Evolutionary conservation across 2,797 vertebrate genomes (phyloP).

Genomic region (Gymnocypris eckloni): DNA sequence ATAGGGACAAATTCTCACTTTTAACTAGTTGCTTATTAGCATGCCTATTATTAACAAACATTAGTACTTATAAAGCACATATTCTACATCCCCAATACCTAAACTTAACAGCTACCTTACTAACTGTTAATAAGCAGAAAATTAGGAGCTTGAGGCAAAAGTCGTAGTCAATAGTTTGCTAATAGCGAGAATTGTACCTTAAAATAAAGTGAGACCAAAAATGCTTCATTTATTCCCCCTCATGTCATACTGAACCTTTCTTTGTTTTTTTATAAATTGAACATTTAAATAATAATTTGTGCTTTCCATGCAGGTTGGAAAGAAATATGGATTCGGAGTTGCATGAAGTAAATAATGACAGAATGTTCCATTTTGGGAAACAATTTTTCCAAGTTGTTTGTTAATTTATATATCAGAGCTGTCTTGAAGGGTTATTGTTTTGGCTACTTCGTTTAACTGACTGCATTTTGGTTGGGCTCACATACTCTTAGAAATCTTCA

Average conservation of each 20-base stretch:
- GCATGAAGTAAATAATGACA: neutral
- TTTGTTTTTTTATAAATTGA: neutral
- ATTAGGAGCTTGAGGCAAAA: too few relatives aligned
- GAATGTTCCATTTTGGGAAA: neutral
- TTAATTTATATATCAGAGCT: neutral
- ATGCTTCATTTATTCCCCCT: neutral
- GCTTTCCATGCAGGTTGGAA: neutral
- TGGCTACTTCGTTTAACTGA: neutral
- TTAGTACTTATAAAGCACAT: too few relatives aligned
- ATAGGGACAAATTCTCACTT: neutral
- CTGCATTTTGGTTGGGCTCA: neutral
- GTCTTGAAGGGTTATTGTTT: slow-evolving; percentile 8
- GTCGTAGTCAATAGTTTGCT: too few relatives aligned
- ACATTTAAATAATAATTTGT: neutral
- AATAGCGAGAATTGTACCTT: neutral
- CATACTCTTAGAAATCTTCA: neutral
- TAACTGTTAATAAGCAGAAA: too few relatives aligned
- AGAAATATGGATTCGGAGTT: neutral
- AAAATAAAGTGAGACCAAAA: neutral
- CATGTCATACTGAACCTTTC: neutral
- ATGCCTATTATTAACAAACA: too few relatives aligned
- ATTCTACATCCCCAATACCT: too few relatives aligned
- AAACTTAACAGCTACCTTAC: too few relatives aligned
- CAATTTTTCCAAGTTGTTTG: neutral
- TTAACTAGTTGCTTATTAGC: neutral